phyloP scores from a whole-genome alignment of 2,888 invertebrate species.

The Tetragnatha montana region DNA sequence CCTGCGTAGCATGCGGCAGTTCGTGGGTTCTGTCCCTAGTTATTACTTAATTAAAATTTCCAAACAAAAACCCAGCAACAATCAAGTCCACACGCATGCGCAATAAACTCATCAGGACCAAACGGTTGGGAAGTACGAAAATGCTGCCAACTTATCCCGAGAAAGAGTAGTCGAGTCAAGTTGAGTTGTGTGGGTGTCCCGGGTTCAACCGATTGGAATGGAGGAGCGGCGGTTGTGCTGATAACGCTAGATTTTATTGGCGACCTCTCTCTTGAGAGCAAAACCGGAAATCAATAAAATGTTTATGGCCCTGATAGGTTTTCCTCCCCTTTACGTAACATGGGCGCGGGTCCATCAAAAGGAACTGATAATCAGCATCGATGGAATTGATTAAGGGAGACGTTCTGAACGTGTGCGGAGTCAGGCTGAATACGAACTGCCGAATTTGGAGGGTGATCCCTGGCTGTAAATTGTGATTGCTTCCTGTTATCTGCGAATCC shows the following conservation, averaged over 20 bases:
- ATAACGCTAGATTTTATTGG: slow-evolving; percentile 67
- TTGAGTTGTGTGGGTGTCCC: slow-evolving; percentile 28
- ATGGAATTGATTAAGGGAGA: not conserved
- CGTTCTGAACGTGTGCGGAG: not conserved
- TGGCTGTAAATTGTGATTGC: not conserved
- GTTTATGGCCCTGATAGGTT: slow-evolving; percentile 66
- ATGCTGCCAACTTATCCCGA: no score
- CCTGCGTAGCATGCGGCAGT: no score
- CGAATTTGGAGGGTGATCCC: not conserved
- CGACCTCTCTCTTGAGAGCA: slow-evolving; percentile 59
- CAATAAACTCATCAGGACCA: no score
- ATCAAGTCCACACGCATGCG: no score
- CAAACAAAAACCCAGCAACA: no score
- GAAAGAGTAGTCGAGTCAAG: no score
- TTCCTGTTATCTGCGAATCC: not conserved
- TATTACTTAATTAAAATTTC: no score
- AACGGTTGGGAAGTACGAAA: no score
- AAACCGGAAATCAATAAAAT: slow-evolving; percentile 71
- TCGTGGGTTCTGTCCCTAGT: no score
- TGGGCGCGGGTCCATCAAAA: slow-evolving; percentile 47
- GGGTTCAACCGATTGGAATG: slow-evolving; percentile 23
- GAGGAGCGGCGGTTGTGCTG: slow-evolving; percentile 58
- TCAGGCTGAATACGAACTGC: not conserved
- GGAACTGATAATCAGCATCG: slow-evolving; percentile 18
- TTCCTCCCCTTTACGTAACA: slow-evolving; percentile 13